Percentiles rank a stretch among this genome's conserved stretches.
These are phyloP conservation scores for Zoanthus sansibaricus DNA, from an alignment of 92 coral and sea anemone species.

Conservation along the genomic window DNA sequence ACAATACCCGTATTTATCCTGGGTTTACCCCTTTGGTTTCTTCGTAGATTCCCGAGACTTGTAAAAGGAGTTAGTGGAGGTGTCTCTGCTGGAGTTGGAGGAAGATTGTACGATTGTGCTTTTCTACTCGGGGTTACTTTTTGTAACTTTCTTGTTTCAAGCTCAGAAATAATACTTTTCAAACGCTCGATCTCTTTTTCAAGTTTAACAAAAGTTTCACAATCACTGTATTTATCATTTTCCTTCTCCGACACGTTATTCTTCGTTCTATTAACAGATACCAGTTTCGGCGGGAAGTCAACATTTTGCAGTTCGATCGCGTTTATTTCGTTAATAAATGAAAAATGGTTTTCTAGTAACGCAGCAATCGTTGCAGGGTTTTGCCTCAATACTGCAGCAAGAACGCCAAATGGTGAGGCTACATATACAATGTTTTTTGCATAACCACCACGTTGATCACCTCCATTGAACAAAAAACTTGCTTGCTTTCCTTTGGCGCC, in stretches of 20 bases:
- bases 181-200: background rate
- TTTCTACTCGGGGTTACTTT: no score
- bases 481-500: constrained; percentile 23
- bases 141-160: no score
- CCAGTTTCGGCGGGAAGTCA: background rate
- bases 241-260: no score
- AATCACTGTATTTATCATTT: no score
- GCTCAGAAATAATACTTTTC: no score
- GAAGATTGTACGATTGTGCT: background rate
- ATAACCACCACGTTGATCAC: background rate
- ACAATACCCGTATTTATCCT: background rate
- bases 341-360: background rate
- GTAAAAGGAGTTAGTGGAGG: background rate
- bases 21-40: background rate
- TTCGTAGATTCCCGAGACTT: no score
- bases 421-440: constrained; percentile 1
- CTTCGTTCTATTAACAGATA: no score
- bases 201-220: background rate
- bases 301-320: background rate
- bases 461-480: constrained; percentile 9
- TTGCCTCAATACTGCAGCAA: constrained; percentile 9
- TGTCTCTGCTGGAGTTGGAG: background rate
- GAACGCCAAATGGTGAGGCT: constrained; percentile 31
- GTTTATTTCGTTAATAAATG: background rate
- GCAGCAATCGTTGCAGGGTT: background rate